Evolutionary conservation across 1,140 invertebrate genomes (phyloP), one percentile per base, ranked within the genome.

Genomic region (Eurosta solidaginis): DNA sequence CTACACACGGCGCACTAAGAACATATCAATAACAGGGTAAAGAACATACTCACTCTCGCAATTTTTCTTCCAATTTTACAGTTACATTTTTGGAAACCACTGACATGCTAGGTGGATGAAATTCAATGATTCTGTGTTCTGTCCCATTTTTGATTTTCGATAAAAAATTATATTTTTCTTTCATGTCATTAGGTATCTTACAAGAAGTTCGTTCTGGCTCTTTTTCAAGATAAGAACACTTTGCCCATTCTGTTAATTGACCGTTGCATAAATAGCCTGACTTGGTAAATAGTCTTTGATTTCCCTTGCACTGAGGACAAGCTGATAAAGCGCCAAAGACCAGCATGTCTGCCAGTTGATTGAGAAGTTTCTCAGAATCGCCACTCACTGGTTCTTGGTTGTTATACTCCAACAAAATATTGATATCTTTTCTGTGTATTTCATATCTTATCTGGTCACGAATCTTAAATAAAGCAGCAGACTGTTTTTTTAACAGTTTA

Each of bases 191-290:
- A 1, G 96, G 95, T 40, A 98, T 87, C 82, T 90, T 90, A 82
- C 97, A 96, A 54, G 91, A 86, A n/a, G 85, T 91, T 76, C 96
- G 89, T 82, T 93, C 90, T 7, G 97, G 97, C 25, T 93, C 90
- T 81, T 92, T 91, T 0, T 92, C 92, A 9, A 92, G 83, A 81
- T 93, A 92, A 50, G 91, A 89, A 87, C 98, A 99, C 88, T 95
- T 96, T 0, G 95, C 93, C 95, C 96, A 99, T 87, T 97, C 97
- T 27, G 93, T 94, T 42, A 97, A 81, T 87, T 94, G 89, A 50
- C 97, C 97, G 76, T 85, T 86, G 84, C 96, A 98, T 79, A 91
- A 88, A 83, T 97, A 98, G 1, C 94, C 94, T 25, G 92, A 92
- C 81, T 93, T 93, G 77, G 91, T 91, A 79, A 92, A 94, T 74